Evolutionary conservation across 2,113 vertebrate genomes (phyloP), one percentile per base, ranked within the genome.

Genomic region (Pipa parva): DNA sequence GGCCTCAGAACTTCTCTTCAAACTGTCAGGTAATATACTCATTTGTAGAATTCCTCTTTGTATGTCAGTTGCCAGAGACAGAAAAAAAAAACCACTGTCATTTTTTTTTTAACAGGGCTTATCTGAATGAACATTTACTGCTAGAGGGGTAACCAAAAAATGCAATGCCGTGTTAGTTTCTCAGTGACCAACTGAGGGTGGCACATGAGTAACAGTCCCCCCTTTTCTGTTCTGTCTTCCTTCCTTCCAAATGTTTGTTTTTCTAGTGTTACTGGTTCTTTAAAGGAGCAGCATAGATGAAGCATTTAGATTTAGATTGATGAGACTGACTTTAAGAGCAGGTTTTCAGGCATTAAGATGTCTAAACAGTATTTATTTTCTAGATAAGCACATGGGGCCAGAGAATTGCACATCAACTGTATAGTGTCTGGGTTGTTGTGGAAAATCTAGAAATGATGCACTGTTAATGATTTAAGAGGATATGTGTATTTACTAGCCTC

Each of bases 1-100:
- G 97, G 97, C 97, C 73, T 99, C 97, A 0, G 95, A 99, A 81
- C 92, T 99, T 31, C 91, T 99, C 79, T 99, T 97, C 84, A 94
- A 99, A 76, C 81, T 99, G 65, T 99, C 97, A 80, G 97, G 97
- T 99, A 90, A 26, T 76, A 24, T 28, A 71, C 31, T 48, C 15
- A 24, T 20, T 10, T 27, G 46, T 42, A 49, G 48, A 46, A 1
- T 31, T 18, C 18, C 10, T 2, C 13, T 54, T 59, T 39, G 27
- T 61, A 54, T 61, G 48, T 54, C 18, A 21, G 20, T 24, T 10
- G 25, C 36, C 7, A n/a, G 37, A 50, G 20, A 59, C 12, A n/a
- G 9, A 4, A 21, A 59, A 42, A 42, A 22, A 59, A 15, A 26
- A 18, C 42, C 10, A 45, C 18, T 45, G n/a, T 42, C 50, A 28